These are phyloP conservation scores for Porites lobata DNA, from an alignment of 92 coral and sea anemone species.

Conservation along the genomic window DNA sequence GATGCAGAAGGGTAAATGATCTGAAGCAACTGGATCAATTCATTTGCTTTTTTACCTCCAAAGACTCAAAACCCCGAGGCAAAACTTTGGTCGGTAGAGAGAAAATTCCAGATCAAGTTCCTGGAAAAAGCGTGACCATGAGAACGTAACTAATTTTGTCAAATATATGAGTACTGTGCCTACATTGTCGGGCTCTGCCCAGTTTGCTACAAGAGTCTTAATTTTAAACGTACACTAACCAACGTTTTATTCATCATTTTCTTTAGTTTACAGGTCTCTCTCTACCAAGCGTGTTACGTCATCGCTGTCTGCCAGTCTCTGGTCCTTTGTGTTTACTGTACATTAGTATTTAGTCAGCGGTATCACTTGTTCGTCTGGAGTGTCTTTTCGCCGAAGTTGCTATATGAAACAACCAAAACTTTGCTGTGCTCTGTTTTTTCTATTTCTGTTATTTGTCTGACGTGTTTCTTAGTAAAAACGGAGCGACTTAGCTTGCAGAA, in stretches of 20 bases:
- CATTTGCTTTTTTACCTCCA: background rate
- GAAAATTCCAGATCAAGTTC: too few species aligned
- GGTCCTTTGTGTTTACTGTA: constrained; percentile 84
- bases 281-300: constrained; percentile 79
- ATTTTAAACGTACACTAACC: too few species aligned
- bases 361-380: constrained; percentile 99
- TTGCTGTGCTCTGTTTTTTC: constrained; percentile 29
- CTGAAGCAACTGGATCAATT: background rate
- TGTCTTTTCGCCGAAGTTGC: constrained; percentile 96
- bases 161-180: too few species aligned
- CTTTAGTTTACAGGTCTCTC: constrained; percentile 64
- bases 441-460: constrained; percentile 5
- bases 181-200: too few species aligned
- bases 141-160: too few species aligned
- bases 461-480: background rate
- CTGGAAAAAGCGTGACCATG: too few species aligned
- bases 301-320: constrained; percentile 75
- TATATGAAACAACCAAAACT: constrained; percentile 82
- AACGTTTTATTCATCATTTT: background rate
- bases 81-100: too few species aligned
- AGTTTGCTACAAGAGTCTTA: too few species aligned
- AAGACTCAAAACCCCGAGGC: too few species aligned
- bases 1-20: background rate
- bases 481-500: background rate
- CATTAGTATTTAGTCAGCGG: constrained; percentile 91